These are phyloP conservation scores for Bergia puertoricense DNA, from an alignment of 92 coral and sea anemone species.

Conservation along the genomic window DNA sequence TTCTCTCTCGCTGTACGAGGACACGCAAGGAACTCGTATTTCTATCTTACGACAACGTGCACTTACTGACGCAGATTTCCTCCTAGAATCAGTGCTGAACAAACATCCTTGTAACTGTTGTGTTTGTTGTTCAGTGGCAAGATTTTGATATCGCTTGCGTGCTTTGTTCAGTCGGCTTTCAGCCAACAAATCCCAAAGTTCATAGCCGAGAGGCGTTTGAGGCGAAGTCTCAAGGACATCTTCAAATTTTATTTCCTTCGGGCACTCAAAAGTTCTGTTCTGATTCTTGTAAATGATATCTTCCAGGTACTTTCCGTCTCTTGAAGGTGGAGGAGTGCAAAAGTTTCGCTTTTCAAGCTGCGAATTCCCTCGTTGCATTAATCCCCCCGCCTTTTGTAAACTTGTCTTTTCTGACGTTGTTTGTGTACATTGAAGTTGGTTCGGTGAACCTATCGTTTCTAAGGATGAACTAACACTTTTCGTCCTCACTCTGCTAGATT, in stretches of 20 bases:
- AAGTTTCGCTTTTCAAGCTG: not conserved
- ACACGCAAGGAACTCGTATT: slow-evolving; percentile 22
- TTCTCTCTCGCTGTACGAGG: slow-evolving; percentile 7
- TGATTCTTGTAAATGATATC: slow-evolving; percentile 18
- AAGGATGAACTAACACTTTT: not conserved
- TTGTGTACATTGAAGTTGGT: slow-evolving; percentile 16
- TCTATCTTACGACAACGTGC: slow-evolving; percentile 13
- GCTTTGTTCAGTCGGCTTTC: not conserved
- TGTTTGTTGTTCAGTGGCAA: not conserved
- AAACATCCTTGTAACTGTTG: not conserved
- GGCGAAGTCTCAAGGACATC: slow-evolving; percentile 31
- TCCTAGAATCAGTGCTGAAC: not conserved
- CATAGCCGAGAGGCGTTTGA: not conserved
- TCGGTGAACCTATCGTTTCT: not conserved
- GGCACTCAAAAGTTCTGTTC: not conserved
- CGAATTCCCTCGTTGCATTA: not conserved
- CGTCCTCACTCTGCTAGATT: not conserved
- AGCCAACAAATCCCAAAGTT: not conserved
- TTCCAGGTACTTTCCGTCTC: slow-evolving; percentile 7
- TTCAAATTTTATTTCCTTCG: slow-evolving; percentile 1
- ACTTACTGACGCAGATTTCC: not conserved
- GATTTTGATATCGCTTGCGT: not conserved
- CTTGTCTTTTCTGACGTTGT: not conserved
- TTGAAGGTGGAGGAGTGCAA: slow-evolving; percentile 12
- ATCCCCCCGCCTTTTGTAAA: slow-evolving; percentile 24